Base-by-base conservation (phyloP, 2,888 invertebrate species). In the Melanostoma scalare region DNA sequence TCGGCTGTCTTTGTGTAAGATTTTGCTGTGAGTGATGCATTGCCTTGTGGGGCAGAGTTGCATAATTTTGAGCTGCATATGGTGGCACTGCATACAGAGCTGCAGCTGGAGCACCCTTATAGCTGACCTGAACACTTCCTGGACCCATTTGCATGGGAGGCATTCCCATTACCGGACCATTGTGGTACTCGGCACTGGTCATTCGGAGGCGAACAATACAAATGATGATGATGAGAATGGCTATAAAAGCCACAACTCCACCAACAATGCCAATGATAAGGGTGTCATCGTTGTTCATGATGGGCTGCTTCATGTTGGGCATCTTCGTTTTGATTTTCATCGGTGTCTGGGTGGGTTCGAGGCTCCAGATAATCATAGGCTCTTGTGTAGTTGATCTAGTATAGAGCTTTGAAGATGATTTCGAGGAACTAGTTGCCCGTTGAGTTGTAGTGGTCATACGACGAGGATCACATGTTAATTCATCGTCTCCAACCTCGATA, bases 261-360 rank as follows among this genome's bases (percentile, higher is more conserved):
- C 97, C 97, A 0, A 97, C 97, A 86, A 98, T 97, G n/a, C 97
- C 97, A 78, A 98, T 97, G 65, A 98, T 97, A n/a, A 98, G 92
- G 3, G 97, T 97, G 87, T 97, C 97, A 87, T 98, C 97, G 87
- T 97, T 97, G 71, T 94, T 95, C 8, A 96, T 93, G 0, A 94
- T 93, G 9, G 93, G 93, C 53, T 93, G 93, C 90, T 94, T 95
- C 67, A 93, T 93, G 56, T 93, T 93, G 31, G 92, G 93, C 78
- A 89, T 89, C 89, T 91, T 92, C 77, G 91, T 92, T 88, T 92
- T 93, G 4, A 93, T 89, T 87, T 93, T 92, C 88, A 94, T 92
- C 75, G 95, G 92, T 44, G 93, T 92, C 77, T 94, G 94, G 0
- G 94, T 93, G 3, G 96, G 95, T n/a, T 96, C 94, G 9, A 96